Evolutionary conservation across 1,140 invertebrate genomes (phyloP).

Genomic region (Asobara japonica): DNA sequence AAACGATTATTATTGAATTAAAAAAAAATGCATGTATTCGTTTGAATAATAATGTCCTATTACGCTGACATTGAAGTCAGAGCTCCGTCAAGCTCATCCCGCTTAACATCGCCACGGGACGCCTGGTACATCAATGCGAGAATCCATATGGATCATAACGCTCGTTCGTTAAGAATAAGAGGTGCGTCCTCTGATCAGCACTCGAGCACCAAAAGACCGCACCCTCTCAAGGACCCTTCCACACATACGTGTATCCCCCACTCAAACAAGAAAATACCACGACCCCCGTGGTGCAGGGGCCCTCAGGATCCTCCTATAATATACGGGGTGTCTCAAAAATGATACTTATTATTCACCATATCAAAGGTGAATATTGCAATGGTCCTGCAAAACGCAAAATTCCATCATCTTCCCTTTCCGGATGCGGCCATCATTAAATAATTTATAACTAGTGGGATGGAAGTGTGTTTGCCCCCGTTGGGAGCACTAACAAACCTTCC

Average conservation of each 20-base stretch:
- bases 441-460: no score
- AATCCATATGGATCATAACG: slow-evolving; percentile 15
- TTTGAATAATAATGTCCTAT: slow-evolving; percentile 11
- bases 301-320: slow-evolving; percentile 52
- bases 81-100: slow-evolving; percentile 11
- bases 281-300: slow-evolving; percentile 55
- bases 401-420: no score
- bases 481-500: no score
- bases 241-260: background rate
- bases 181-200: slow-evolving; percentile 25
- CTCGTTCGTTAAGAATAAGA: slow-evolving; percentile 42
- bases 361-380: no score
- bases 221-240: slow-evolving; percentile 42
- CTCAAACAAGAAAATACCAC: slow-evolving; percentile 58
- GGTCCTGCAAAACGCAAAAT: no score
- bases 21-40: slow-evolving; percentile 18
- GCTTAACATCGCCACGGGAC: slow-evolving; percentile 33
- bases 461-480: no score
- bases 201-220: slow-evolving; percentile 46
- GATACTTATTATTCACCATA: no score
- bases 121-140: slow-evolving; percentile 22
- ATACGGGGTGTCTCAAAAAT: no score
- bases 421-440: no score
- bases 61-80: background rate
- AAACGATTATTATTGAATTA: background rate